phyloP scores from a whole-genome alignment of 1,140 invertebrate genomes.

The Bathynomus jamesi region DNA sequence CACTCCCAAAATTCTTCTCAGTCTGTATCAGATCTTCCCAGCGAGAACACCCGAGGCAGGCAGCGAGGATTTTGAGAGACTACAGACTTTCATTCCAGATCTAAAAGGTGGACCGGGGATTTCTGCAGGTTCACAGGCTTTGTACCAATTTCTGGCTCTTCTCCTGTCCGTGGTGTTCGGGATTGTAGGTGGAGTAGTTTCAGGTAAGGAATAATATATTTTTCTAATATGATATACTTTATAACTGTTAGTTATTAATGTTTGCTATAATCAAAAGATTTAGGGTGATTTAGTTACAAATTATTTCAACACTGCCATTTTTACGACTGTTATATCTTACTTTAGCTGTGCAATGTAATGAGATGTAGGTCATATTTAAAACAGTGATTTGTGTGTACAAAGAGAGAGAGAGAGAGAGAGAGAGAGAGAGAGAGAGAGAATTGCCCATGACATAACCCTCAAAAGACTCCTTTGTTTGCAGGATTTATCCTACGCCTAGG shows the following conservation, averaged over 20 bases:
- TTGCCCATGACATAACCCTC: not conserved
- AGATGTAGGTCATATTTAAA: too few species aligned
- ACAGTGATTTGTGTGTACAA: too few species aligned
- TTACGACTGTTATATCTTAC: too few species aligned
- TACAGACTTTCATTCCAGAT: conserved; percentile 35
- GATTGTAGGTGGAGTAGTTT: conserved; percentile 62
- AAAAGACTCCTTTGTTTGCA: conserved; percentile 20
- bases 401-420: too few species aligned
- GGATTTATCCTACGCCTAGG: conserved; percentile 38
- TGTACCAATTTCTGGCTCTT: conserved; percentile 70
- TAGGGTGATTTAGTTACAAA: too few species aligned
- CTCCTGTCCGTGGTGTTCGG: conserved; percentile 60
- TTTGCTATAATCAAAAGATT: too few species aligned
- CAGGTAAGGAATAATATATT: conserved; percentile 64
- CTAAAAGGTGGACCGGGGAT: conserved; percentile 51
- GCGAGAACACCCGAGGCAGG: conserved; percentile 45
- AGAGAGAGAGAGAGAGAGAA: not conserved
- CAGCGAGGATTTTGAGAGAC: conserved; percentile 39
- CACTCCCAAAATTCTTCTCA: conserved; percentile 34
- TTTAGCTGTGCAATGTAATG: too few species aligned
- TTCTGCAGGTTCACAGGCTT: conserved; percentile 61
- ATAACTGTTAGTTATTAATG: too few species aligned
- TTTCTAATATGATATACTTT: too few species aligned
- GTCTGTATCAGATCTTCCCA: conserved; percentile 50
- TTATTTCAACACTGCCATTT: too few species aligned